Conservation (phyloP, 1,140 invertebrate species). For the Megathymus violae region DNA sequence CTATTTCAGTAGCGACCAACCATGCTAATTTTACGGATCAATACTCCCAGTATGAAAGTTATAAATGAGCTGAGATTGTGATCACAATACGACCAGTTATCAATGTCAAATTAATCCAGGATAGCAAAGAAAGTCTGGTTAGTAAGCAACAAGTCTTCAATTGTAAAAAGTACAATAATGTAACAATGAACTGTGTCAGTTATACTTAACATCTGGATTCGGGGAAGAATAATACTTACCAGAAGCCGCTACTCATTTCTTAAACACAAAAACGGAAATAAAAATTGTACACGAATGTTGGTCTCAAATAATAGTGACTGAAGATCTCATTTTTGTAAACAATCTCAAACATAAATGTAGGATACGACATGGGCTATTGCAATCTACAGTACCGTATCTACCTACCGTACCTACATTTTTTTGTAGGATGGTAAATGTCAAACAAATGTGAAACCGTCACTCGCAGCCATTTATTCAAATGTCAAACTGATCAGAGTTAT, state of each 20-base stretch:
- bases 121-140: conserved; percentile 4
- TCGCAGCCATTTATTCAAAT: background rate
- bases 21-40: conserved; percentile 13
- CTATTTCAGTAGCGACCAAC: background rate
- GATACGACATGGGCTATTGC: background rate
- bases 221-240: conserved; percentile 17
- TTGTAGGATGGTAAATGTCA: conserved; percentile 6
- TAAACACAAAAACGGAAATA: conserved; percentile 23
- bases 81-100: conserved; percentile 4
- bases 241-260: conserved; percentile 27
- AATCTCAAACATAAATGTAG: conserved; percentile 7
- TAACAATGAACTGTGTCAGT: conserved; percentile 10
- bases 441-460: conserved; percentile 10
- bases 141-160: conserved; percentile 16
- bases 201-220: conserved; percentile 20
- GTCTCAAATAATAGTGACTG: conserved; percentile 1
- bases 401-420: conserved; percentile 11
- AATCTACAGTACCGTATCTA: too few species aligned
- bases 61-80: conserved; percentile 11
- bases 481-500: too few species aligned
- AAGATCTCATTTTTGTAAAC: conserved; percentile 23
- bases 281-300: conserved; percentile 9
- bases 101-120: conserved; percentile 24
- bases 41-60: conserved; percentile 14
- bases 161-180: conserved; percentile 8